Evolutionary conservation across 2,888 invertebrate species (phyloP), one percentile per base, ranked within the genome.

Genomic region (Synanthedon andrenaeformis): DNA sequence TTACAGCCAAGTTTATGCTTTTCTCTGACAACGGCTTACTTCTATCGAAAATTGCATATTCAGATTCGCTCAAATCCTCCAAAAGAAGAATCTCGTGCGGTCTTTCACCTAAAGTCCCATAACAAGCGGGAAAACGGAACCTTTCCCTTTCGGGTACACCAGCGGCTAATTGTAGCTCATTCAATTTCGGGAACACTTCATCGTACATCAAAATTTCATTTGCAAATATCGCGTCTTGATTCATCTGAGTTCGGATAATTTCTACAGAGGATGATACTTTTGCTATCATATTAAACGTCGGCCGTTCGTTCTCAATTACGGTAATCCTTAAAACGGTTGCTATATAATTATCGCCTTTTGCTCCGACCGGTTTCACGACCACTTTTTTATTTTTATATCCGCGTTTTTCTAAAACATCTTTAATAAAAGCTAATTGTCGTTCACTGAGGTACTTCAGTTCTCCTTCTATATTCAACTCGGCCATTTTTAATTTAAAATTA

Each of bases 341-440:
- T 13, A 45, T 11, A 14, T 45, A 45, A 14, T 45, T 45, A 45
- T 45, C 45, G 14, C 45, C 94, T 14, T n/a, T 45, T n/a, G n/a
- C 14, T n/a, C 45, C 45, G 11, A 45, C 45, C 6, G 45, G 45
- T 45, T 45, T 14, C 14, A 14, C 45, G 5, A 45, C n/a, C 5
- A 45, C 14, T 13, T n/a, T 45, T 45, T 14, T 11, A 14, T 45
- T 45, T 14, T 6, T 45, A n/a, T 13, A 13, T 14, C 45, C 45
- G 10, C 14, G n/a, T 45, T 45, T 45, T 12, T n/a, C 45, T 45
- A 45, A 45, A 14, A 45, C 13, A 10, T 45, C 12, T 45, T 45
- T 45, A n/a, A 45, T 14, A n/a, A 45, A 45, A 6, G 13, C 13
- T 11, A 45, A 6, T 13, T 45, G 45, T 0, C n/a, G 13, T 45